Conservation (phyloP, 2,888 invertebrate genomes). For the Plusia festucae region DNA sequence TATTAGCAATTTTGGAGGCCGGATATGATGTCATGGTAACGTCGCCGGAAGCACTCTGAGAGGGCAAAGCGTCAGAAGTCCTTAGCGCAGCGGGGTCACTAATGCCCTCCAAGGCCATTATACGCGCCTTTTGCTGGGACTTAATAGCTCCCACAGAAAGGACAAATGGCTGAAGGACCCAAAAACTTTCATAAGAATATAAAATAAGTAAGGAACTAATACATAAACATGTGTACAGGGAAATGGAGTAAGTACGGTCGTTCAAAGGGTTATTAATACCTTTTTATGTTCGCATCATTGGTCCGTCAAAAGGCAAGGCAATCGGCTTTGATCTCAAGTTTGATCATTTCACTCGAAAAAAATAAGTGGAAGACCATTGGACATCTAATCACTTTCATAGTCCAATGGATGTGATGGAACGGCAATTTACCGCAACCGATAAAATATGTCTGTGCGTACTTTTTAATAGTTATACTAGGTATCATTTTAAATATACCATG, state of each 20-base stretch:
- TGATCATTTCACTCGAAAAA: neutral
- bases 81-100: slow-evolving; percentile 79
- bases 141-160: slow-evolving; percentile 75
- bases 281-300: neutral
- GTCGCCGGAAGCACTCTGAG: slow-evolving; percentile 72
- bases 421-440: too few species aligned
- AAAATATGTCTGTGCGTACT: too few species aligned
- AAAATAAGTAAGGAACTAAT: slow-evolving; percentile 46
- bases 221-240: slow-evolving; percentile 37
- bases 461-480: too few species aligned
- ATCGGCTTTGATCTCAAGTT: neutral
- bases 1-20: slow-evolving; percentile 62
- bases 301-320: neutral
- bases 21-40: slow-evolving; percentile 71
- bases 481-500: too few species aligned
- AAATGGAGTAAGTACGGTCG: slow-evolving; percentile 5
- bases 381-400: neutral
- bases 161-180: slow-evolving; percentile 56
- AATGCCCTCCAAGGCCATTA: slow-evolving; percentile 80
- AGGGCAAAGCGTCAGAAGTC: slow-evolving; percentile 71
- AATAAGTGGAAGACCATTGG: neutral
- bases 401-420: too few species aligned
- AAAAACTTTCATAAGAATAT: slow-evolving; percentile 49
- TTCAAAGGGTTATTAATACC: slow-evolving; percentile 19
- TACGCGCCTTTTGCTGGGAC: slow-evolving; percentile 75